Evolutionary conservation across 1,140 invertebrate genomes (phyloP).

Genomic region (Olivierus martensii): DNA sequence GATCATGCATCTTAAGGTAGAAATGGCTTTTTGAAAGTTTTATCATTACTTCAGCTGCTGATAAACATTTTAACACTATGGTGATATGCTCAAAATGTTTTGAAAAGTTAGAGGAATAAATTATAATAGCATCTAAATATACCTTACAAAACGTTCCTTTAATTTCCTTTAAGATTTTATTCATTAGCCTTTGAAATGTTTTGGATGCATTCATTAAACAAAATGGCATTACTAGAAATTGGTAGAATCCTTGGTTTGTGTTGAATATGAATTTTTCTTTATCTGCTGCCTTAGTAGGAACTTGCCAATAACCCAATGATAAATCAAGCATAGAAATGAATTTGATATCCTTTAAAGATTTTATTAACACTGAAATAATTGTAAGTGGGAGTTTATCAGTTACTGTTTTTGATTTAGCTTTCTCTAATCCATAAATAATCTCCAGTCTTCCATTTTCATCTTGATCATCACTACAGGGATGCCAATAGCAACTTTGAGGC

Average conservation of each 20-base stretch:
- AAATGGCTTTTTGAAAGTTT: too few relatives aligned
- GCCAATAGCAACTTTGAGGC: too few relatives aligned
- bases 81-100: conserved; percentile 20
- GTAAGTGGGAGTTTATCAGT: too few relatives aligned
- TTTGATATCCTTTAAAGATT: conserved; percentile 1
- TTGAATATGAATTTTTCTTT: conserved; percentile 15
- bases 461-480: too few relatives aligned
- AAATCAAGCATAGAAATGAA: conserved; percentile 11
- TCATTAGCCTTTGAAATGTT: conserved; percentile 23
- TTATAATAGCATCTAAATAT: conserved; percentile 25
- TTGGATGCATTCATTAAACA: conserved; percentile 18
- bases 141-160: conserved; percentile 3
- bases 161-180: conserved; percentile 15
- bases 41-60: too few relatives aligned
- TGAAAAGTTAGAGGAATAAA: conserved; percentile 19
- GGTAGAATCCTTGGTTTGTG: conserved; percentile 7
- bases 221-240: conserved; percentile 21
- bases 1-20: too few relatives aligned
- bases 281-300: conserved; percentile 10
- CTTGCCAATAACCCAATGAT: conserved; percentile 10
- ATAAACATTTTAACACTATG: too few relatives aligned
- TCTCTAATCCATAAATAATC: too few relatives aligned
- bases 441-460: too few relatives aligned
- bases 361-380: too few relatives aligned
- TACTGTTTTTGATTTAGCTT: too few relatives aligned